These are phyloP conservation scores for Nasonia oneida DNA, from an alignment of 2,888 invertebrate genomes.

Conservation along the genomic window DNA sequence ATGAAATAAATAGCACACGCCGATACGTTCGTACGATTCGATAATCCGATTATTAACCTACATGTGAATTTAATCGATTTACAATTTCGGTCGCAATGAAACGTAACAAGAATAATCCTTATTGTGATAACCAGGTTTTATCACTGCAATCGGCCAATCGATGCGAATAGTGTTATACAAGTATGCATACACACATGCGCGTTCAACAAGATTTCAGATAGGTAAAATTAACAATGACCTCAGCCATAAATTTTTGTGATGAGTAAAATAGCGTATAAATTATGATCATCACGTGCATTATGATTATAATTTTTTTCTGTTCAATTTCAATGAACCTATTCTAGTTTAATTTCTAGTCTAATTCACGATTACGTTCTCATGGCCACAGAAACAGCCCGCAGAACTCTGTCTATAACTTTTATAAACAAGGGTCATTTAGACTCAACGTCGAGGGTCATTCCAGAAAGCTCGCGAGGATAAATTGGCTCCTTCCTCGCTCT, in stretches of 20 bases:
- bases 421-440: neutral
- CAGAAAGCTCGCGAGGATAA: neutral
- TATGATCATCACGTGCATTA: too few relatives aligned
- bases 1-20: neutral
- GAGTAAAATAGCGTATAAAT: neutral
- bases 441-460: neutral
- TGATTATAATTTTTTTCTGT: too few relatives aligned
- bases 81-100: constrained; percentile 2
- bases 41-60: constrained; percentile 13
- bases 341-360: too few relatives aligned
- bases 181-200: neutral
- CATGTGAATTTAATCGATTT: constrained; percentile 24
- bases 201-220: neutral
- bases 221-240: neutral
- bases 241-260: neutral
- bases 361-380: too few relatives aligned
- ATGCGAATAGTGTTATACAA: neutral
- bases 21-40: neutral
- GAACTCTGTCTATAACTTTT: too few relatives aligned
- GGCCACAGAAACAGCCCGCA: too few relatives aligned
- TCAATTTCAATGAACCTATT: too few relatives aligned
- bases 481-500: neutral
- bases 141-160: neutral
- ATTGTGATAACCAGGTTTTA: constrained; percentile 19
- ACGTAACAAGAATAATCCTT: neutral